Evolutionary conservation across 2,797 vertebrate species (phyloP).

Genomic region (Nothura maculosa): DNA sequence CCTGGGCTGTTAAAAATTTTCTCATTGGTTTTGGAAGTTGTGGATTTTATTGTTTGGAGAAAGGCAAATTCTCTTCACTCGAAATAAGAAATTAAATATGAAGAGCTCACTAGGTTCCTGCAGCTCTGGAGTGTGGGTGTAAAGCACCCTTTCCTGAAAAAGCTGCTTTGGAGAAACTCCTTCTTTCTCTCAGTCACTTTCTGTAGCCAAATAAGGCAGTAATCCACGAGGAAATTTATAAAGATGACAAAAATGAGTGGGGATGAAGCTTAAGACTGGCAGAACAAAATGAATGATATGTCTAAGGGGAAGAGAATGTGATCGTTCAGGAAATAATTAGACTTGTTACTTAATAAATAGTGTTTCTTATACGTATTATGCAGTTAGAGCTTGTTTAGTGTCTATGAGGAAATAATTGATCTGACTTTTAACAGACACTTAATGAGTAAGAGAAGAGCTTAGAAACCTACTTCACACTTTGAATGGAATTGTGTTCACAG

Average conservation of each 20-base stretch:
- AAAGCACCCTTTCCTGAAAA: background rate
- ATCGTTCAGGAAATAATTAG: constrained; percentile 63
- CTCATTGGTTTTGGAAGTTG: background rate
- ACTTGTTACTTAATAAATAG: constrained; percentile 59
- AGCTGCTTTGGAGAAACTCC: background rate
- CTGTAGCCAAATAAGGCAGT: background rate
- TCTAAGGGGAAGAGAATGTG: constrained; percentile 32
- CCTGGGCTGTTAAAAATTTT: background rate
- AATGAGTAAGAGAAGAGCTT: constrained; percentile 60
- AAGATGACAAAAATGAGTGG: background rate
- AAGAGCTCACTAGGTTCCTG: background rate
- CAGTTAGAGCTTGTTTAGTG: constrained; percentile 37
- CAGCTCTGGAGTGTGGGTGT: background rate
- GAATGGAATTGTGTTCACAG: constrained; percentile 64
- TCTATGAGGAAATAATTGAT: constrained; percentile 65
- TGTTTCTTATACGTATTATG: constrained; percentile 51
- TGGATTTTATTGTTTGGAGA: background rate
- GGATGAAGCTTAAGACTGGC: background rate
- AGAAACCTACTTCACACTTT: constrained; percentile 42
- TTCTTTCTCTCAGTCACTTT: background rate
- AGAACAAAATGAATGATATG: constrained; percentile 43
- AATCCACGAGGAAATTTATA: background rate
- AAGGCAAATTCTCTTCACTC: background rate
- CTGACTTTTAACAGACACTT: constrained; percentile 64
- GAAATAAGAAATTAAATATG: background rate